Percentiles rank a stretch among this genome's conserved stretches.
These are phyloP conservation scores for Spatulosminthurus flaviceps DNA, from an alignment of 2,888 invertebrate species.

Conservation along the genomic window DNA sequence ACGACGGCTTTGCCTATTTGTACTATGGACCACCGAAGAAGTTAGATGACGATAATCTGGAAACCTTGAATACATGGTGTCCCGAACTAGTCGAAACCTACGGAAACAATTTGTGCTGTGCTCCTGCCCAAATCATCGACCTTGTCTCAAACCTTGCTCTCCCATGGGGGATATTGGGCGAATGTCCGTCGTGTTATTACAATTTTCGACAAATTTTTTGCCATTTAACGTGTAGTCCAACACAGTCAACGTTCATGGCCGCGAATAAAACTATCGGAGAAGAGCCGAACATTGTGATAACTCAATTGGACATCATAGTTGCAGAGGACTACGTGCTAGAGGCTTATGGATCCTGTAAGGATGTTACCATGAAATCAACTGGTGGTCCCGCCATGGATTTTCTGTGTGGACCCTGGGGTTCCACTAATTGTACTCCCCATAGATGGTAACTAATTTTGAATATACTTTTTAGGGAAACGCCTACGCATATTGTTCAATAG, in stretches of 20 bases:
- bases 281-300: conserved; percentile 30
- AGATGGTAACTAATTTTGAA: conserved; percentile 49
- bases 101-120: conserved; percentile 64
- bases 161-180: conserved; percentile 75
- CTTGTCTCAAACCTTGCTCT: conserved; percentile 68
- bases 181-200: conserved; percentile 82
- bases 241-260: conserved; percentile 74
- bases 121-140: conserved; percentile 60
- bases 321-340: conserved; percentile 72
- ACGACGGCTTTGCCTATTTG: conserved; percentile 65
- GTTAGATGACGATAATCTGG: conserved; percentile 66
- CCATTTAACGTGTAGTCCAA: conserved; percentile 79
- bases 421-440: conserved; percentile 72
- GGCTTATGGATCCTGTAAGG: conserved; percentile 80
- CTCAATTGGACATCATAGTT: conserved; percentile 66
- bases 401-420: conserved; percentile 77
- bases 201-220: conserved; percentile 84
- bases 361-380: conserved; percentile 79
- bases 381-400: conserved; percentile 79
- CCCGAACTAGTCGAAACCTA: conserved; percentile 69
- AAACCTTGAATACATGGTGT: conserved; percentile 72
- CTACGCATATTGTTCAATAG: no score
- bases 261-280: conserved; percentile 63
- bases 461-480: no score
- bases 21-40: conserved; percentile 68